Evolutionary conservation across 2,888 invertebrate species (phyloP).

Genomic region (Mylabris sibirica): DNA sequence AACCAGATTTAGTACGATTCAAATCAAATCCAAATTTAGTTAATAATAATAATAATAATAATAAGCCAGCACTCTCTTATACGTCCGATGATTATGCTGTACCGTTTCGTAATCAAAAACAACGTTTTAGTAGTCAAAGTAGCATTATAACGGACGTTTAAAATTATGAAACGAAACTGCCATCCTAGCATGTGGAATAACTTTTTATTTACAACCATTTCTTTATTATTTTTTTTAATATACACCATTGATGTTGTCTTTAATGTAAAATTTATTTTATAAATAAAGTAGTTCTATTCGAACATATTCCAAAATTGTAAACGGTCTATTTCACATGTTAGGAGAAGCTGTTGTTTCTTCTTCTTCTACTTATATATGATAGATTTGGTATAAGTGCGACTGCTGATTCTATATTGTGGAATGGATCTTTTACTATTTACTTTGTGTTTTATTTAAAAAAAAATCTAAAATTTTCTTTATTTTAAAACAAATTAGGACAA

Average conservation of each 20-base stretch:
- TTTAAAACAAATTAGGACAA: slow-evolving; percentile 65
- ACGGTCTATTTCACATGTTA: slow-evolving; percentile 57
- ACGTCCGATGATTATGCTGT: slow-evolving; percentile 47
- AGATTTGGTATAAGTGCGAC: slow-evolving; percentile 44
- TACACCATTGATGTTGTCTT: slow-evolving; percentile 17
- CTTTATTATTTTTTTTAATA: slow-evolving; percentile 17
- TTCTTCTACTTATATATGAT: too few relatives aligned
- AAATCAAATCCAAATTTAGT: slow-evolving; percentile 39
- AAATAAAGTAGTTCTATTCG: slow-evolving; percentile 39
- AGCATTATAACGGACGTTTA: slow-evolving; percentile 56
- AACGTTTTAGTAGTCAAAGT: slow-evolving; percentile 53
- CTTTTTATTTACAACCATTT: slow-evolving; percentile 21
- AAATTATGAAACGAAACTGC: background rate
- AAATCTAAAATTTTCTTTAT: slow-evolving; percentile 13
- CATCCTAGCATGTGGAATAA: slow-evolving; percentile 49
- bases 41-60: slow-evolving; percentile 15
- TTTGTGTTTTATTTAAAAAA: slow-evolving; percentile 31
- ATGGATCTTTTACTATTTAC: slow-evolving; percentile 47
- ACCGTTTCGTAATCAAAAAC: slow-evolving; percentile 42
- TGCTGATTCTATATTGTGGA: slow-evolving; percentile 51
- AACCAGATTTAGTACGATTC: slow-evolving; percentile 42
- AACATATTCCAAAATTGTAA: slow-evolving; percentile 23
- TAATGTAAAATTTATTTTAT: slow-evolving; percentile 30
- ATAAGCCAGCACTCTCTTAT: slow-evolving; percentile 35
- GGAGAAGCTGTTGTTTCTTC: slow-evolving; percentile 42